These are phyloP conservation scores for Cathartes aura DNA, from an alignment of 2,113 vertebrate genomes.

Conservation along the genomic window DNA sequence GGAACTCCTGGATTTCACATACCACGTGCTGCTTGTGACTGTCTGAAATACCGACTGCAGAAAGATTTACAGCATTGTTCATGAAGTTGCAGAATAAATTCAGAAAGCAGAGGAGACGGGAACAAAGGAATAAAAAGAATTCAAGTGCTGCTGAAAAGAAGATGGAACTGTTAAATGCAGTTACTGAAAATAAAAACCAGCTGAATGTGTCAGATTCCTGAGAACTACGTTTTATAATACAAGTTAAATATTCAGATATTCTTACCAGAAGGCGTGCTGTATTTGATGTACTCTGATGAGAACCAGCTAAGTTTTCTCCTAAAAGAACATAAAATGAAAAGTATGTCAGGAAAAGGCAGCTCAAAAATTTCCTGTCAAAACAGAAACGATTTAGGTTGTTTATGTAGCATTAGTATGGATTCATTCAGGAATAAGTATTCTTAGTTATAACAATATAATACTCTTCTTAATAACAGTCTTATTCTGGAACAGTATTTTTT, in stretches of 20 bases:
- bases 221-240: background rate
- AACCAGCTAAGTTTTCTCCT: background rate
- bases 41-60: background rate
- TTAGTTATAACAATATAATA: background rate
- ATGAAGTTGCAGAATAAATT: background rate
- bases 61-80: background rate
- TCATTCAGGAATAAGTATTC: background rate
- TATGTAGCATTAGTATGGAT: background rate
- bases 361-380: background rate
- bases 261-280: slow-evolving; percentile 11
- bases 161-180: background rate
- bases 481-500: background rate
- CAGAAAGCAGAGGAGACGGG: background rate
- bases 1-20: background rate
- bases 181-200: slow-evolving; percentile 1
- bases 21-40: background rate
- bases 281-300: background rate
- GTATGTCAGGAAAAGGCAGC: background rate
- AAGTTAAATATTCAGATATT: slow-evolving; percentile 5
- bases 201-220: background rate
- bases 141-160: background rate
- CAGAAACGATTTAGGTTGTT: background rate
- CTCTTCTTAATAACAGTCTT: background rate
- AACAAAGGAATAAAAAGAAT: slow-evolving; percentile 14
- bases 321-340: slow-evolving; percentile 22